These are phyloP conservation scores for Balearica regulorum DNA, from an alignment of 2,797 vertebrate species.

Conservation along the genomic window DNA sequence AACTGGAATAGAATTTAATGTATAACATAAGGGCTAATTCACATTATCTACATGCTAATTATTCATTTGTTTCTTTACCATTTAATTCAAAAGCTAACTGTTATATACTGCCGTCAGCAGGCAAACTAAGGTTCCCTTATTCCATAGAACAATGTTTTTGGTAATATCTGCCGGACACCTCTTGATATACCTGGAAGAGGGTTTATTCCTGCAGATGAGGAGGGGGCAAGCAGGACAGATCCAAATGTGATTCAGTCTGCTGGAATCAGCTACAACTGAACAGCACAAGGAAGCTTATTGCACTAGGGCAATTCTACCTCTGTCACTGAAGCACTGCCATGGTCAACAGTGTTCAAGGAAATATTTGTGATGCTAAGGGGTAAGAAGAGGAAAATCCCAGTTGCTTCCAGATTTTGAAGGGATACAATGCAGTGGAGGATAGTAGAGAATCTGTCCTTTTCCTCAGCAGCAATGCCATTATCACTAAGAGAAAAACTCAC, in stretches of 20 bases:
- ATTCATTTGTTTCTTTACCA: slow-evolving; percentile 27
- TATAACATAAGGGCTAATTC: slow-evolving; percentile 3
- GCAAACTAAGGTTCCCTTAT: neutral
- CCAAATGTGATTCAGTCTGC: neutral
- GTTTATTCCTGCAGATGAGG: neutral
- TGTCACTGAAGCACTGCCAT: neutral
- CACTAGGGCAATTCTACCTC: neutral
- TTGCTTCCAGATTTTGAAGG: neutral
- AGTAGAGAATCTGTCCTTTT: neutral
- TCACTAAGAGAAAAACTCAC: neutral
- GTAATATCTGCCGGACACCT: neutral
- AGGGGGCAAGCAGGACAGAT: neutral
- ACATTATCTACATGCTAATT: slow-evolving; percentile 28
- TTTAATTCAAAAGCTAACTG: slow-evolving; percentile 2
- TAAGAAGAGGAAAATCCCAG: neutral
- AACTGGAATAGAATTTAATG: neutral
- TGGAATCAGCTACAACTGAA: neutral
- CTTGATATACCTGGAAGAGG: neutral
- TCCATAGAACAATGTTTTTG: accelerated
- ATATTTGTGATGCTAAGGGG: neutral
- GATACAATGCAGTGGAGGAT: neutral
- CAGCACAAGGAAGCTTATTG: neutral
- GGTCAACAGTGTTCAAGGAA: neutral
- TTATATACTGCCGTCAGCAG: neutral
- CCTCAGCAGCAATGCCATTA: neutral